A percentile compares a stretch with the other conserved stretches of the same genome.
Evolutionary conservation across 1,140 invertebrate genomes (phyloP).

Genomic region (Matsumurasca onukii): DNA sequence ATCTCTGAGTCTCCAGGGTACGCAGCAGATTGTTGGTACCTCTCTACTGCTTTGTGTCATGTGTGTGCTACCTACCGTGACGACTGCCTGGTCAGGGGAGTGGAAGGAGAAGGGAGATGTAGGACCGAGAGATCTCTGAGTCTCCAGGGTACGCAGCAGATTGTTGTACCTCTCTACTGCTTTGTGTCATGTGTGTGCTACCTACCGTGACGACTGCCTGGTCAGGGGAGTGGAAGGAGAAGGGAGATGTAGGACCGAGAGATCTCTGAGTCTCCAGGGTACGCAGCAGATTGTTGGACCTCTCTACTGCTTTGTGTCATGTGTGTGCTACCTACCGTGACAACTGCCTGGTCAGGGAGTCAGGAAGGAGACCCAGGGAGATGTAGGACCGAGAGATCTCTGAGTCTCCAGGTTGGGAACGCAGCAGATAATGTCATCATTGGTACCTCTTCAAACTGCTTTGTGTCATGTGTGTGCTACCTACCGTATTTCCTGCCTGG

Average conservation of each 20-base stretch:
- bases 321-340: too few relatives aligned
- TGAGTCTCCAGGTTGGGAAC: background rate
- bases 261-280: conserved; percentile 4
- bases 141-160: background rate
- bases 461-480: too few relatives aligned
- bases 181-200: too few relatives aligned
- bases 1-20: conserved; percentile 2
- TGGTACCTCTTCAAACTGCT: background rate
- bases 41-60: too few relatives aligned
- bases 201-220: background rate
- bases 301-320: background rate
- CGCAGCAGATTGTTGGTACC: conserved; percentile 1
- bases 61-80: too few relatives aligned
- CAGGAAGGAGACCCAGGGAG: too few relatives aligned
- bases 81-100: background rate
- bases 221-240: background rate
- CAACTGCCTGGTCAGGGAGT: too few relatives aligned
- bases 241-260: background rate
- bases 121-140: background rate
- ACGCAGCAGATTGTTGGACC: background rate
- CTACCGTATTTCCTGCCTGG: background rate
- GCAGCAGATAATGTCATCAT: background rate
- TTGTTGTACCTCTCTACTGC: conserved; percentile 1
- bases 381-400: background rate
- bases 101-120: too few relatives aligned